These are phyloP conservation scores for Urocitellus parryii DNA, from an alignment of 2,113 vertebrate genomes.

Conservation along the genomic window DNA sequence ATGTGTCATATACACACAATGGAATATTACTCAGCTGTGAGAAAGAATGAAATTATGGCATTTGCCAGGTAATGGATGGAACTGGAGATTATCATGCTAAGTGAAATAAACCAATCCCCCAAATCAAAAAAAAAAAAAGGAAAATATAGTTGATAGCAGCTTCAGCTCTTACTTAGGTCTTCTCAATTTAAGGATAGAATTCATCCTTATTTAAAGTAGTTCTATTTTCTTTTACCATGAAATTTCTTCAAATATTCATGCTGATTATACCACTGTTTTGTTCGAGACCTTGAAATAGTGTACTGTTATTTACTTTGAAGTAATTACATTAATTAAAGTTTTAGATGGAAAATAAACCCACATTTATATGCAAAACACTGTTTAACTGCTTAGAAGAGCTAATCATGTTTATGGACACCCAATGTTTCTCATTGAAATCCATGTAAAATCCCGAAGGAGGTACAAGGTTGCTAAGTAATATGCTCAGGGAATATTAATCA, in stretches of 20 bases:
- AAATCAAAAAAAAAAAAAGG: neutral
- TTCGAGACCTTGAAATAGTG: neutral
- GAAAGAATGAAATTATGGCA: too few relatives aligned
- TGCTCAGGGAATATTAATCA: neutral
- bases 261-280: neutral
- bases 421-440: neutral
- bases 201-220: neutral
- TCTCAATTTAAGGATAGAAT: neutral
- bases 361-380: neutral
- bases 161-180: neutral
- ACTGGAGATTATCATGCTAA: too few relatives aligned
- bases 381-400: neutral
- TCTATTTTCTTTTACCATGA: neutral
- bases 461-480: neutral
- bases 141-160: neutral
- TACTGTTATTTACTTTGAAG: neutral
- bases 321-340: constrained; percentile 50
- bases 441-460: neutral
- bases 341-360: constrained; percentile 34
- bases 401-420: neutral
- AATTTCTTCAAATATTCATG: neutral
- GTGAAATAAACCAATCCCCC: too few relatives aligned
- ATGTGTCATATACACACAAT: too few relatives aligned
- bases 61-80: too few relatives aligned
- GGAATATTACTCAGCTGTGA: too few relatives aligned